phyloP scores from a whole-genome alignment of 2,888 invertebrate species.

The Halictus quadricinctus region DNA sequence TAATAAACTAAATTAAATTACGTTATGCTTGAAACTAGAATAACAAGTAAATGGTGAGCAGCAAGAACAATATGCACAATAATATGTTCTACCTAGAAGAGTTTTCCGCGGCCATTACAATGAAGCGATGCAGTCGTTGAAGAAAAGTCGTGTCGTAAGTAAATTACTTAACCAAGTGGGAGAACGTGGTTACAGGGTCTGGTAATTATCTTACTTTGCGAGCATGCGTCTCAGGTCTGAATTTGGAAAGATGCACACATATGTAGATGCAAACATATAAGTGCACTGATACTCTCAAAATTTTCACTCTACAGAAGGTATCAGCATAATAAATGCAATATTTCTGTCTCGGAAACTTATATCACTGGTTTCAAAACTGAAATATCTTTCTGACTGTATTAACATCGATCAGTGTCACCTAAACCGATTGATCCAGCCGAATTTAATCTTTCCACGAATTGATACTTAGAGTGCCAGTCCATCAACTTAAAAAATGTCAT shows the following conservation, averaged over 20 bases:
- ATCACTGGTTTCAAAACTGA: neutral
- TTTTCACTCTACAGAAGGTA: neutral
- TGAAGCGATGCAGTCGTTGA: neutral
- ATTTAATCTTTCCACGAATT: neutral
- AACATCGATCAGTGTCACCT: neutral
- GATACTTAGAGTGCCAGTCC: neutral
- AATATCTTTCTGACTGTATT: neutral
- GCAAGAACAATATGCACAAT: conserved; percentile 1
- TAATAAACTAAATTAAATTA: conserved; percentile 6
- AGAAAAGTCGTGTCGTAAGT: neutral
- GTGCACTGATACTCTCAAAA: neutral
- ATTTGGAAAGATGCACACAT: neutral
- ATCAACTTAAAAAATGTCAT: neutral
- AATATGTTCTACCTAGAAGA: neutral
- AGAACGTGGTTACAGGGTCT: neutral
- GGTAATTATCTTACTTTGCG: neutral
- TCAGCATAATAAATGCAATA: neutral
- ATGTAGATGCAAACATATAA: neutral
- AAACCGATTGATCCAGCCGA: neutral
- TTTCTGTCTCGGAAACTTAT: neutral
- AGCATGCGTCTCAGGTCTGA: neutral
- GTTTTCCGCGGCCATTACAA: neutral
- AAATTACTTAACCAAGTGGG: neutral
- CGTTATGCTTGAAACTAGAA: neutral
- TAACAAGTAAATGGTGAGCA: neutral